These are phyloP conservation scores for Carassius gibelio DNA, from an alignment of 2,113 vertebrate species.

Conservation along the genomic window DNA sequence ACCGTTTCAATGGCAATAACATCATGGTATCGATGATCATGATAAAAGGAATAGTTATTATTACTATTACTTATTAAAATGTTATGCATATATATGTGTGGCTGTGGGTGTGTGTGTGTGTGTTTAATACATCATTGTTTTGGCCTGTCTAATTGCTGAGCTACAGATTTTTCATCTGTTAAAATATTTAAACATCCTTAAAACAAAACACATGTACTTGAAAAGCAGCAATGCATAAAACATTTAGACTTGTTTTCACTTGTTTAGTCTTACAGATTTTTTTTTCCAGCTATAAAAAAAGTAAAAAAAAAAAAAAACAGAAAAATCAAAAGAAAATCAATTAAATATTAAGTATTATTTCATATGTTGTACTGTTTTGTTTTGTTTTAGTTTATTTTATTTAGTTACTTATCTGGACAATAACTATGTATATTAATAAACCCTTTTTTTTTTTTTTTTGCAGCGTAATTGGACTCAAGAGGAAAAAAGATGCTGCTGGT, in stretches of 20 bases:
- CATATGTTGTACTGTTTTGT: neutral
- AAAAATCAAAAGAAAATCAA: neutral
- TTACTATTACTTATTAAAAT: too few relatives aligned
- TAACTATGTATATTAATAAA: neutral
- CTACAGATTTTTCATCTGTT: neutral
- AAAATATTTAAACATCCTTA: neutral
- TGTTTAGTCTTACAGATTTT: neutral
- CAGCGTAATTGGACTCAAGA: too few relatives aligned
- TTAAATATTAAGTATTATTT: neutral
- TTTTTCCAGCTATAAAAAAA: neutral
- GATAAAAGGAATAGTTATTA: too few relatives aligned
- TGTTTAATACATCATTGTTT: neutral
- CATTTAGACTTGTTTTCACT: neutral
- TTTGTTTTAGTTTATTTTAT: neutral
- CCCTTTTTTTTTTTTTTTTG: too few relatives aligned
- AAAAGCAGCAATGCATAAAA: neutral
- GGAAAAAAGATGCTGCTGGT: neutral
- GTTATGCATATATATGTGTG: too few relatives aligned
- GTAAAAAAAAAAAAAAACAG: neutral
- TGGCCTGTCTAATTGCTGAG: neutral
- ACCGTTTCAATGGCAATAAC: too few relatives aligned
- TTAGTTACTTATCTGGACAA: neutral
- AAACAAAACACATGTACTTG: conserved; percentile 1
- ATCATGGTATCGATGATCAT: too few relatives aligned
- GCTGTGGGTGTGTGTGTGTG: too few relatives aligned